Evolutionary conservation across 1,140 invertebrate species (phyloP).

Genomic region (Cyclina sinensis): DNA sequence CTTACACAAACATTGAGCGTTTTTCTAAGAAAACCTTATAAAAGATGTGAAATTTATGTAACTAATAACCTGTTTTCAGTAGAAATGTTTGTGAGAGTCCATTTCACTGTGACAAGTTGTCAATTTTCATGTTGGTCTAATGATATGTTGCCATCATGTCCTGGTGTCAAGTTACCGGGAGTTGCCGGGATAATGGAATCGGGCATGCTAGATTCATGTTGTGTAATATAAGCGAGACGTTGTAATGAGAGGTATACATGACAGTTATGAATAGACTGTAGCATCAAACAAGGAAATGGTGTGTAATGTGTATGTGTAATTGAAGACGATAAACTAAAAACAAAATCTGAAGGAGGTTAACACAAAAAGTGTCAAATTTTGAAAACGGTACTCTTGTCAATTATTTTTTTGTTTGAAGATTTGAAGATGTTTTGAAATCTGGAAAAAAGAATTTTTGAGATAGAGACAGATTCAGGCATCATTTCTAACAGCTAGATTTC

Average conservation of each 20-base stretch:
- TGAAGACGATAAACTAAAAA: too few relatives aligned
- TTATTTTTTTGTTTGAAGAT: too few relatives aligned
- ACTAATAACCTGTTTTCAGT: constrained; percentile 14
- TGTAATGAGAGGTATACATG: not conserved
- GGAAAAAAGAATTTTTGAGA: too few relatives aligned
- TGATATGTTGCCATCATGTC: constrained; percentile 22
- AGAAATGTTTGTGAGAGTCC: constrained; percentile 11
- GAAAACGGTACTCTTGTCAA: too few relatives aligned
- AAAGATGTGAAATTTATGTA: constrained; percentile 54
- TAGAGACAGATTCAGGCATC: too few relatives aligned
- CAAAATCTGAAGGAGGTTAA: too few relatives aligned
- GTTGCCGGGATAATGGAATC: constrained; percentile 40
- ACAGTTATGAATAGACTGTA: not conserved
- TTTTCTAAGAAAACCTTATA: not conserved
- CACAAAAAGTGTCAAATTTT: too few relatives aligned
- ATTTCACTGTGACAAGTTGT: constrained; percentile 58
- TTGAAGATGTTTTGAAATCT: too few relatives aligned
- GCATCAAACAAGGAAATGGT: not conserved
- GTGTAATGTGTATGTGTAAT: not conserved
- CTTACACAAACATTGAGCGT: not conserved
- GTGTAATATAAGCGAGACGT: constrained; percentile 14
- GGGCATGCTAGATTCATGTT: constrained; percentile 35
- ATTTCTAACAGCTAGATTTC: too few relatives aligned
- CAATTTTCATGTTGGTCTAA: constrained; percentile 46
- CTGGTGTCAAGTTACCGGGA: constrained; percentile 46